These are phyloP conservation scores for Echinarachnius parma DNA, from an alignment of 53 echinoderm and acorn worm genomes.

Conservation along the genomic window DNA sequence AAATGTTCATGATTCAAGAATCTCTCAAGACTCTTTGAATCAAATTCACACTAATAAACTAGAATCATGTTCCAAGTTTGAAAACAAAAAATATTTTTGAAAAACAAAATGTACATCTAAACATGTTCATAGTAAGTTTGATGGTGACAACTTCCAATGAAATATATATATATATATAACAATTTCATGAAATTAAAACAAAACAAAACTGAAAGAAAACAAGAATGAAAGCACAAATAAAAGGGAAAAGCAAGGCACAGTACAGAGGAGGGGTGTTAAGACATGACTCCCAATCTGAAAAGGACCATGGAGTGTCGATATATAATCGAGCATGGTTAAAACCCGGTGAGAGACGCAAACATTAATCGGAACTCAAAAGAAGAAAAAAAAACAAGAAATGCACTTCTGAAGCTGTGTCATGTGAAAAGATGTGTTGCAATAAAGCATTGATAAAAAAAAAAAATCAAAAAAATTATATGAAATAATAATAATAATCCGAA, in stretches of 20 bases:
- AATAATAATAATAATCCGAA: no score
- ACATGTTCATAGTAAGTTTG: no score
- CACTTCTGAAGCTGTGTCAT: conserved; percentile 47
- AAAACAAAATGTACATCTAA: no score
- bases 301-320: neutral
- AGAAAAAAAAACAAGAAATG: conserved; percentile 36
- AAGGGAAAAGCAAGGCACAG: neutral
- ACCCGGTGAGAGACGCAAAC: neutral
- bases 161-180: neutral
- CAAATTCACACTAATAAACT: no score
- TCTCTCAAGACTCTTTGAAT: no score
- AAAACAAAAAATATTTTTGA: no score
- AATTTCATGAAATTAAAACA: neutral
- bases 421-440: conserved; percentile 23
- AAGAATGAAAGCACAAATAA: neutral
- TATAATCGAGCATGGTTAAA: neutral
- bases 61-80: no score
- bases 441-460: conserved; percentile 16
- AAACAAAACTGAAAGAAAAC: neutral
- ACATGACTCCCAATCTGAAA: neutral
- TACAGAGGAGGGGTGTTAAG: neutral
- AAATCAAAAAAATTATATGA: conserved; percentile 19
- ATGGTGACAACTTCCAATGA: no score
- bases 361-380: neutral
- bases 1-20: no score